Conservation (phyloP, 2,888 invertebrate genomes). For the Zootermopsis nevadensis region DNA sequence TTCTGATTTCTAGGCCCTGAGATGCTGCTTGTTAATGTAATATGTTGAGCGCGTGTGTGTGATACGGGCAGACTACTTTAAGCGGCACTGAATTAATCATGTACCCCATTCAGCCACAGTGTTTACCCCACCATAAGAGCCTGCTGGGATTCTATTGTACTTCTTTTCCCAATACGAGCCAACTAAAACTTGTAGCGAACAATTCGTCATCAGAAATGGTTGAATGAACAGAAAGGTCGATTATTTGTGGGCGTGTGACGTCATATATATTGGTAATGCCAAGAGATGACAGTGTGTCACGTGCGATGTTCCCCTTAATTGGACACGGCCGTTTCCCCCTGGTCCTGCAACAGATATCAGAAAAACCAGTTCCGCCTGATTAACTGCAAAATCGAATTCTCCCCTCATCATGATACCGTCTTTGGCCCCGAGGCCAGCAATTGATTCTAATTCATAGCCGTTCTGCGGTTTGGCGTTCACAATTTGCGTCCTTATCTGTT, state of each 20-base stretch:
- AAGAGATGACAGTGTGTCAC: slow-evolving; percentile 7
- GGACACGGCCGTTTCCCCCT: neutral
- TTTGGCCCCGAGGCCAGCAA: neutral
- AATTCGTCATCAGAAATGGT: slow-evolving; percentile 20
- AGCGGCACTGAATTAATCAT: neutral
- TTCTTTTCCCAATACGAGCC: neutral
- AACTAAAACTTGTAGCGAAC: slow-evolving; percentile 9
- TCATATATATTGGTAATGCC: neutral
- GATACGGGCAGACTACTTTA: neutral
- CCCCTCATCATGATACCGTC: neutral
- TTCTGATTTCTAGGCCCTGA: neutral
- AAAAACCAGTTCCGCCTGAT: slow-evolving; percentile 19
- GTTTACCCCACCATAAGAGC: neutral
- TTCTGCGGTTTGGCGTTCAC: neutral
- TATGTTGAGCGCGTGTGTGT: neutral
- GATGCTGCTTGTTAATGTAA: neutral
- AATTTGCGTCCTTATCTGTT: neutral
- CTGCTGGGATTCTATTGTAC: neutral
- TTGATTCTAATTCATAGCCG: neutral
- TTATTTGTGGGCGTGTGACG: slow-evolving; percentile 7
- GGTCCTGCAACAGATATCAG: neutral
- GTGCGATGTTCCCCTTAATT: slow-evolving; percentile 11
- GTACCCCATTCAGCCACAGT: neutral
- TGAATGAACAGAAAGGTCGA: slow-evolving; percentile 10
- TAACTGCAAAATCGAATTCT: slow-evolving; percentile 20